Percentiles rank a stretch among this genome's conserved stretches.
These are phyloP conservation scores for Malachius bipustulatus DNA, from an alignment of 2,888 invertebrate species.

Conservation along the genomic window DNA sequence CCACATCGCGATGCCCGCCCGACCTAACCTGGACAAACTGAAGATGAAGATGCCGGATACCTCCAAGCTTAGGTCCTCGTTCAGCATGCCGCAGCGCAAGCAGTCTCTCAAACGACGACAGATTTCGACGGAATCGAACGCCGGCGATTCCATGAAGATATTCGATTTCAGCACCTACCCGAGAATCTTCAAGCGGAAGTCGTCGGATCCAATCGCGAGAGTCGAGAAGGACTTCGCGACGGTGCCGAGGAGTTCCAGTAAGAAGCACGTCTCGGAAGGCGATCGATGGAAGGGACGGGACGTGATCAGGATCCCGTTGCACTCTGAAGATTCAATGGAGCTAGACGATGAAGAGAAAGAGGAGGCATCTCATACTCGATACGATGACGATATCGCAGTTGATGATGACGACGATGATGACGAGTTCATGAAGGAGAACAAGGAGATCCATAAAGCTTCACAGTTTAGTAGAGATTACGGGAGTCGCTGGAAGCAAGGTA, in stretches of 20 bases:
- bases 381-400: conserved; percentile 32
- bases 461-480: conserved; percentile 29
- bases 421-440: conserved; percentile 42
- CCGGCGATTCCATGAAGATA: conserved; percentile 44
- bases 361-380: conserved; percentile 31
- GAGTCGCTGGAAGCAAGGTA: conserved; percentile 34
- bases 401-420: conserved; percentile 39
- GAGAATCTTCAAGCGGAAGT: conserved; percentile 44
- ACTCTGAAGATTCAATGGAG: conserved; percentile 32
- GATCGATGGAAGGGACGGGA: conserved; percentile 23
- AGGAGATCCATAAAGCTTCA: conserved; percentile 38
- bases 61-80: conserved; percentile 46
- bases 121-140: conserved; percentile 41
- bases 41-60: conserved; percentile 39
- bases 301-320: conserved; percentile 30
- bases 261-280: conserved; percentile 19
- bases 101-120: conserved; percentile 32
- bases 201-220: conserved; percentile 13
- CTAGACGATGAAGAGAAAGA: conserved; percentile 18
- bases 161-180: conserved; percentile 73
- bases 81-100: conserved; percentile 36
- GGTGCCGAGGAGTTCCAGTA: conserved; percentile 40
- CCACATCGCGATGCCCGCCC: conserved; percentile 46
- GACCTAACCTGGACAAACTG: conserved; percentile 41
- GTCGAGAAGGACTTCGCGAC: conserved; percentile 57